Evolutionary conservation across 2,797 vertebrate species (phyloP).

Genomic region (Kryptolebias ocellatus): DNA sequence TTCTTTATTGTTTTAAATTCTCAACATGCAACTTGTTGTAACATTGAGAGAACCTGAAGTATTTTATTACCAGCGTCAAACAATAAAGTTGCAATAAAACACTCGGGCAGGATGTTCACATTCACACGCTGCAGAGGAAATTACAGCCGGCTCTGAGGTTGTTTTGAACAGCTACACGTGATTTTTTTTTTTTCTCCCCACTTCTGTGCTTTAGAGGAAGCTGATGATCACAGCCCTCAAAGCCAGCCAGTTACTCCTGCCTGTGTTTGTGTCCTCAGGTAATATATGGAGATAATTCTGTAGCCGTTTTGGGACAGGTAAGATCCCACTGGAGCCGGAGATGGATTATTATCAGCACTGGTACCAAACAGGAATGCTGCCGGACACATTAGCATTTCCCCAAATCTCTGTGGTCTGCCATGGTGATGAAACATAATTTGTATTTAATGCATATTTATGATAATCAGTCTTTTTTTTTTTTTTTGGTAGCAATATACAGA

Average conservation of each 20-base stretch:
- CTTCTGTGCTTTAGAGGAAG: constrained; percentile 36
- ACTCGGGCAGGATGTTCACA: constrained; percentile 26
- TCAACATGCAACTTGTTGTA: neutral
- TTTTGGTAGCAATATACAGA: constrained; percentile 16
- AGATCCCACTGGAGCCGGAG: constrained; percentile 45
- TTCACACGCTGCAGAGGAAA: constrained; percentile 32
- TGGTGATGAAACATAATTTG: constrained; percentile 60
- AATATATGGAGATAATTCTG: constrained; percentile 45
- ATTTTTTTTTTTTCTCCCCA: neutral
- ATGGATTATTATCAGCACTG: constrained; percentile 43
- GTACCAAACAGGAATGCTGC: constrained; percentile 50
- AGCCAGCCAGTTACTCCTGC: constrained; percentile 26
- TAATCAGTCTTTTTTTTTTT: constrained; percentile 42
- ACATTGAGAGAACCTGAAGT: neutral
- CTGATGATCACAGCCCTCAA: constrained; percentile 32
- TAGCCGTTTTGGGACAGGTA: constrained; percentile 56
- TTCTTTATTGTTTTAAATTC: neutral
- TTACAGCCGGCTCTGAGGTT: constrained; percentile 29
- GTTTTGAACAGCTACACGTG: constrained; percentile 26
- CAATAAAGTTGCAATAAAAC: neutral
- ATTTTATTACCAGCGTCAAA: neutral
- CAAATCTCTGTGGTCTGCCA: constrained; percentile 51
- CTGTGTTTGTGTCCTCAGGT: constrained; percentile 44
- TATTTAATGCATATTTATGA: constrained; percentile 65
- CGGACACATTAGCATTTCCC: constrained; percentile 70